These are phyloP conservation scores for Catharus ustulatus DNA, from an alignment of 2,797 vertebrate genomes.

Conservation along the genomic window DNA sequence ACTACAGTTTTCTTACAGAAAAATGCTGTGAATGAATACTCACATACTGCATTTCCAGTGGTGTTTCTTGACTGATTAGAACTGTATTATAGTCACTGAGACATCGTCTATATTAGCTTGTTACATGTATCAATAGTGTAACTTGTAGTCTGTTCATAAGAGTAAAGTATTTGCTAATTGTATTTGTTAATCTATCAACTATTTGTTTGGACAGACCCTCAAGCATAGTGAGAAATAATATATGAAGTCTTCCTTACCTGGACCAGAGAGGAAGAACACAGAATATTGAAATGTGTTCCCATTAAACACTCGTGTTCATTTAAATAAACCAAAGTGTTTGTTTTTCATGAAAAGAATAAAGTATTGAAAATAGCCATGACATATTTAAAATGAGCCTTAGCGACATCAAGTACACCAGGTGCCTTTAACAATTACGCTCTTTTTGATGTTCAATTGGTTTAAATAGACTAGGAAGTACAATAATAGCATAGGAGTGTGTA, in stretches of 20 bases:
- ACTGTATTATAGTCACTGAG: neutral
- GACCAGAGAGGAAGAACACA: neutral
- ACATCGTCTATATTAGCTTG: neutral
- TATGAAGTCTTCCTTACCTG: neutral
- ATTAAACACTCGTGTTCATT: neutral
- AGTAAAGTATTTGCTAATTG: neutral
- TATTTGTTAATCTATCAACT: neutral
- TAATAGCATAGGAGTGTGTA: neutral
- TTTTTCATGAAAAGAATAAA: neutral
- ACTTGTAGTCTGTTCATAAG: neutral
- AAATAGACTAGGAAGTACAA: neutral
- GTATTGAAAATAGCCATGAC: neutral
- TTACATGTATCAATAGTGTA: neutral
- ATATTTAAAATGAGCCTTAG: neutral
- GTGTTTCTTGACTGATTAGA: neutral
- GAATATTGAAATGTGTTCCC: neutral
- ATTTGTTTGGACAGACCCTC: neutral
- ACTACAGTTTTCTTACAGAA: neutral
- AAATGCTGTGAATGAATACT: neutral
- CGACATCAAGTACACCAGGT: neutral
- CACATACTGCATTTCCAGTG: neutral
- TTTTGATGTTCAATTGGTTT: neutral
- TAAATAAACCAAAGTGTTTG: neutral
- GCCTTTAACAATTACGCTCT: neutral
- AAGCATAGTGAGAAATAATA: neutral